Evolutionary conservation across 2,888 invertebrate species (phyloP).

Genomic region (Portevinia maculata): DNA sequence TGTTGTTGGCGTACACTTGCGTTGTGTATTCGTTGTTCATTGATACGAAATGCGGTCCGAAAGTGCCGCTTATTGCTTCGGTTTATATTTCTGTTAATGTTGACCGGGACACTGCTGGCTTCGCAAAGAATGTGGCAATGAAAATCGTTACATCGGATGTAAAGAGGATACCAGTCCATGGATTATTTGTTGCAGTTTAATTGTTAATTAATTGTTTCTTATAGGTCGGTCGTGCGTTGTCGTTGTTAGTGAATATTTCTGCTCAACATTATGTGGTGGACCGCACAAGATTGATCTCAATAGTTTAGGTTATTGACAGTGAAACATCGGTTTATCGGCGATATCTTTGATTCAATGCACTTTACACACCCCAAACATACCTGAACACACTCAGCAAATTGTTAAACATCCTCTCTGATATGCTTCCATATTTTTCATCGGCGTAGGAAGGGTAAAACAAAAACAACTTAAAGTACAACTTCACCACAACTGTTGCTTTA

Average conservation of each 20-base stretch:
- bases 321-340: too few species aligned
- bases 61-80: constrained; percentile 65
- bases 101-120: constrained; percentile 16
- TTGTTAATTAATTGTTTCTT: constrained; percentile 70
- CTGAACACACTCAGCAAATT: constrained; percentile 53
- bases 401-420: constrained; percentile 57
- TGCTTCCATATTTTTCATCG: constrained; percentile 47
- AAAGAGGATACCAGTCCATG: constrained; percentile 36
- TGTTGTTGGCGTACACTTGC: constrained; percentile 28
- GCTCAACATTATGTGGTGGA: neutral
- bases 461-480: constrained; percentile 57
- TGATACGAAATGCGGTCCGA: constrained; percentile 62
- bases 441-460: neutral
- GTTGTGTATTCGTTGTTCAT: constrained; percentile 51
- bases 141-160: constrained; percentile 62
- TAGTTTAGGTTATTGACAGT: neutral
- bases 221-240: neutral
- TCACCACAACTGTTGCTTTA: constrained; percentile 63
- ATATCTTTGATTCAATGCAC: constrained; percentile 21
- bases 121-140: constrained; percentile 65
- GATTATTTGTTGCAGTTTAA: constrained; percentile 68
- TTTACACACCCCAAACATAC: constrained; percentile 25
- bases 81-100: constrained; percentile 72
- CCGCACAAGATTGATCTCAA: constrained; percentile 16
- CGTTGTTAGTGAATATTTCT: constrained; percentile 27